phyloP scores from a whole-genome alignment of 2,888 invertebrate species.

The Chloromyia formosa region DNA sequence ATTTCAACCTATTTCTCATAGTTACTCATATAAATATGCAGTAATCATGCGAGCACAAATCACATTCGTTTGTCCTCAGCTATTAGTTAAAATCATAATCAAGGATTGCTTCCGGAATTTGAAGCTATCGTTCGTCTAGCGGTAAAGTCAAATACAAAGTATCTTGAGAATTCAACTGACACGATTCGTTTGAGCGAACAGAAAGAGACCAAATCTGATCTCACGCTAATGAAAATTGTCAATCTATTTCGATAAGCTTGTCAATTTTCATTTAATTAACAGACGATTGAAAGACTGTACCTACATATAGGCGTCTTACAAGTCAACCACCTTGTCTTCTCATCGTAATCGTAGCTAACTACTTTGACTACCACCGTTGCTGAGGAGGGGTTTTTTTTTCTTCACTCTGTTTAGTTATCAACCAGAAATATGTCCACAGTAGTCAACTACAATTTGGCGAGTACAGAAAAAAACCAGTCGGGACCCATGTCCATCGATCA shows the following conservation, averaged over 20 bases:
- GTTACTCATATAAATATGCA: background rate
- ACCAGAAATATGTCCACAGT: conserved; percentile 47
- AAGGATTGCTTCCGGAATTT: conserved; percentile 33
- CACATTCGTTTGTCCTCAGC: background rate
- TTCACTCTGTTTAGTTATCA: conserved; percentile 13
- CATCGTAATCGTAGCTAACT: conserved; percentile 14
- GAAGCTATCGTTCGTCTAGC: background rate
- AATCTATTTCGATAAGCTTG: conserved; percentile 32
- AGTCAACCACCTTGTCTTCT: conserved; percentile 39
- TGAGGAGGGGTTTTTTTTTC: background rate
- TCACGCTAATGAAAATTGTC: conserved; percentile 38
- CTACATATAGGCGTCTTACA: conserved; percentile 17
- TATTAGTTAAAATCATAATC: conserved; percentile 2
- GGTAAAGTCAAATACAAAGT: background rate
- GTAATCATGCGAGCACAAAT: background rate
- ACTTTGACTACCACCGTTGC: background rate
- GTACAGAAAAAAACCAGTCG: conserved; percentile 19
- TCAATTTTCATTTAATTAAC: conserved; percentile 43
- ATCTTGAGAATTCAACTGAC: background rate
- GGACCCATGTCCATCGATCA: conserved; percentile 35
- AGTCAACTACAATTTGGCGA: conserved; percentile 47
- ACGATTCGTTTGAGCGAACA: background rate
- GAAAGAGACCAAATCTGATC: background rate
- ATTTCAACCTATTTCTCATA: background rate
- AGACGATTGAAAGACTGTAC: conserved; percentile 19